Evolutionary conservation across 2,797 vertebrate species (phyloP).

Genomic region (Poecilia wingei): DNA sequence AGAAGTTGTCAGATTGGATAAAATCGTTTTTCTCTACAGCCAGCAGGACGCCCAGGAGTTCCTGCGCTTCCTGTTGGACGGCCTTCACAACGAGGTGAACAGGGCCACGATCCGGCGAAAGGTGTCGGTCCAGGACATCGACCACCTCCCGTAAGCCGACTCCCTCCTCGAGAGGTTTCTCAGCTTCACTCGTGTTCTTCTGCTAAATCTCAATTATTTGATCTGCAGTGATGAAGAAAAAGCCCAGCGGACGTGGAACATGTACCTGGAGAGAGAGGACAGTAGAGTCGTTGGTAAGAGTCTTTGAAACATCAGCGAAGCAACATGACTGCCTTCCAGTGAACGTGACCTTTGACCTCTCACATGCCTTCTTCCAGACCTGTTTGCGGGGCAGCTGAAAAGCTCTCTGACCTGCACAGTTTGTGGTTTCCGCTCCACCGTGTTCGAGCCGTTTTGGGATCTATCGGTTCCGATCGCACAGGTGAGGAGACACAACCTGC

Average conservation of each 20-base stretch:
- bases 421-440: constrained; percentile 92
- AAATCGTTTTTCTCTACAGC: constrained; percentile 66
- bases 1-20: background rate
- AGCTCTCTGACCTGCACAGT: constrained; percentile 92
- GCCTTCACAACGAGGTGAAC: constrained; percentile 95
- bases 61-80: constrained; percentile 91
- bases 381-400: constrained; percentile 95
- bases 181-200: background rate
- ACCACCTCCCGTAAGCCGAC: constrained; percentile 90
- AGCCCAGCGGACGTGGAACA: constrained; percentile 92
- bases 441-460: constrained; percentile 98
- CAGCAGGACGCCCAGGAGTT: constrained; percentile 99
- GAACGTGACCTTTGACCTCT: background rate
- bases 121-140: constrained; percentile 81
- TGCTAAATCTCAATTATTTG: background rate
- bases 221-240: constrained; percentile 90
- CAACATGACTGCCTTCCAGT: background rate
- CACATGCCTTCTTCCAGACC: constrained; percentile 79
- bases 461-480: constrained; percentile 93
- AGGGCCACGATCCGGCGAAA: constrained; percentile 82
- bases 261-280: constrained; percentile 92
- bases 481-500: constrained; percentile 70
- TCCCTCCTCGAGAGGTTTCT: background rate
- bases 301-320: background rate
- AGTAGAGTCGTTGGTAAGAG: constrained; percentile 93